Conservation (phyloP, 2,888 invertebrate species). For the Cacoxenus indagator region DNA sequence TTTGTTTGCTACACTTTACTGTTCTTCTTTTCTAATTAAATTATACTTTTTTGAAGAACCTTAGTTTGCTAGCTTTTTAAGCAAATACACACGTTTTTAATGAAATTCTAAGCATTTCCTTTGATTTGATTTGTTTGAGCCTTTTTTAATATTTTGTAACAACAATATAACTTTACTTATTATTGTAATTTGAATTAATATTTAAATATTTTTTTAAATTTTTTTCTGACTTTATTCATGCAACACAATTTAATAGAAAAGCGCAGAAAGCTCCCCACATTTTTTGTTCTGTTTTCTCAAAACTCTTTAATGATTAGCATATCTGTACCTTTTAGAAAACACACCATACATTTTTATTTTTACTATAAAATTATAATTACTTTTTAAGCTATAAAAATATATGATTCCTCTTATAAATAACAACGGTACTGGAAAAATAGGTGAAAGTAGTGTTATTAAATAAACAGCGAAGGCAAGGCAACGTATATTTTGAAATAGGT, state of each 20-base stretch:
- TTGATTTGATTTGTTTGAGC: background rate
- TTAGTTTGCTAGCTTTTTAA: conserved; percentile 16
- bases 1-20: conserved; percentile 34
- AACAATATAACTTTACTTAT: too few relatives aligned
- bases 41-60: conserved; percentile 24
- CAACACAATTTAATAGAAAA: too few relatives aligned
- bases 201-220: too few relatives aligned
- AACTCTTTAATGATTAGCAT: too few relatives aligned
- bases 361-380: too few relatives aligned
- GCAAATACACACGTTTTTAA: background rate
- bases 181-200: too few relatives aligned
- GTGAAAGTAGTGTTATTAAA: too few relatives aligned
- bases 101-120: background rate
- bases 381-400: too few relatives aligned
- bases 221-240: too few relatives aligned
- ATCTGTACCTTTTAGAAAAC: background rate
- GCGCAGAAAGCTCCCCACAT: background rate
- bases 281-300: background rate
- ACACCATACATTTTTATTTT: background rate
- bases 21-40: conserved; percentile 11
- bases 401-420: conserved; percentile 44
- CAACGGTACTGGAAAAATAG: background rate
- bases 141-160: too few relatives aligned
- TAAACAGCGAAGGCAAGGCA: too few relatives aligned
- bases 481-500: too few relatives aligned